phyloP scores from a whole-genome alignment of 2,888 invertebrate species.

The Rapana venosa region DNA sequence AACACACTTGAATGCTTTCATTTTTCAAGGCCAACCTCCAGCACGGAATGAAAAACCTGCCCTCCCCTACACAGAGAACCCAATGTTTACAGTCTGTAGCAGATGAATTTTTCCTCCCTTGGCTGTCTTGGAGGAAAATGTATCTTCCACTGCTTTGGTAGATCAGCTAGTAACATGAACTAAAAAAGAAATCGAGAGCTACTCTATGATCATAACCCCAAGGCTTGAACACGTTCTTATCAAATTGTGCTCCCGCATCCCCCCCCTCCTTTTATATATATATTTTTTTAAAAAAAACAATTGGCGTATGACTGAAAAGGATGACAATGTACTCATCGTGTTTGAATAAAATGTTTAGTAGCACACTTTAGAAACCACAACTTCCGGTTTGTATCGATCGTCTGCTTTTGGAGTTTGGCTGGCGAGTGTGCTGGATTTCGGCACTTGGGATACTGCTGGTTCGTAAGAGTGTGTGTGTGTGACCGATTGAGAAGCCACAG shows the following conservation, averaged over 20 bases:
- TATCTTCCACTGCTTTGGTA: neutral
- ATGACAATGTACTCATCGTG: neutral
- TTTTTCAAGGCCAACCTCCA: too few species aligned
- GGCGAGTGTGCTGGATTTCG: neutral
- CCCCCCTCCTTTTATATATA: too few species aligned
- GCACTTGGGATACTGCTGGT: neutral
- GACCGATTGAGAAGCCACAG: too few species aligned
- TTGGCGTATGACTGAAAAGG: neutral
- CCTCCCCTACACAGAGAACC: too few species aligned
- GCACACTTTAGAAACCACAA: conserved; percentile 12
- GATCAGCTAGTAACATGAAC: neutral
- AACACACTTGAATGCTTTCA: too few species aligned
- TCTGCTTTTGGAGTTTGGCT: neutral
- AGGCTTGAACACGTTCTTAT: neutral
- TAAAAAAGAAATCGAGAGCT: neutral
- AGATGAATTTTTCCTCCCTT: too few species aligned
- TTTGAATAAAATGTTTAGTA: neutral
- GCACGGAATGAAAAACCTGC: too few species aligned
- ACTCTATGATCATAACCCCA: too few species aligned
- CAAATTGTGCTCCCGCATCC: too few species aligned
- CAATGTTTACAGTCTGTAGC: too few species aligned
- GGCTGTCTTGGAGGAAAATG: too few species aligned
- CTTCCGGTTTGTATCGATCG: conserved; percentile 18
- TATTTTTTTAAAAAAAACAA: neutral
- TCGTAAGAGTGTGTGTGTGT: neutral